A percentile compares a stretch with the other conserved stretches of the same genome.
These are phyloP conservation scores for Diplazon laetatorius DNA, from an alignment of 2,888 invertebrate genomes.

Conservation along the genomic window DNA sequence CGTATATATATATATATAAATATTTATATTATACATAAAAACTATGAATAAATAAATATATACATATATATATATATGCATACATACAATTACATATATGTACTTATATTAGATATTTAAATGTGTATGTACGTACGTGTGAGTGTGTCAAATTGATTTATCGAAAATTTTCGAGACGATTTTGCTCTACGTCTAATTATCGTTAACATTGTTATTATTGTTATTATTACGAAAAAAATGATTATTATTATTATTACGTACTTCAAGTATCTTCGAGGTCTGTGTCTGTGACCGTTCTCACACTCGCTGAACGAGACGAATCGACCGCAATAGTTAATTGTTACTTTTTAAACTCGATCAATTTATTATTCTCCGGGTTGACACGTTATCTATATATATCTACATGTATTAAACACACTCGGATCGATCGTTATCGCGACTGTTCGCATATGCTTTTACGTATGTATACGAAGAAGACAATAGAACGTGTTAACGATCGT, in stretches of 20 bases:
- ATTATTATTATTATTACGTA: constrained; percentile 13
- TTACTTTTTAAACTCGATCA: constrained; percentile 39
- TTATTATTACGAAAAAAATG: constrained; percentile 12
- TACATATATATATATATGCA: too few species aligned
- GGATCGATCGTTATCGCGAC: constrained; percentile 54
- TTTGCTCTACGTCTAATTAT: constrained; percentile 32
- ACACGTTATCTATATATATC: constrained; percentile 46
- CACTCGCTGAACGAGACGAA: constrained; percentile 45
- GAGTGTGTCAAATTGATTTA: constrained; percentile 58
- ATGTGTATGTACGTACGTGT: constrained; percentile 56
- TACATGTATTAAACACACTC: constrained; percentile 39
- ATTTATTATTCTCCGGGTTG: constrained; percentile 49
- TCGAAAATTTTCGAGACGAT: constrained; percentile 33
- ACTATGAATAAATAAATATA: too few species aligned
- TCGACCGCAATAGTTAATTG: constrained; percentile 15
- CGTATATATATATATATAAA: constrained; percentile 33
- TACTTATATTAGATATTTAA: constrained; percentile 30
- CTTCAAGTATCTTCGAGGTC: constrained; percentile 39
- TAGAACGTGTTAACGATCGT: constrained; percentile 67
- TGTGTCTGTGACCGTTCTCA: constrained; percentile 7
- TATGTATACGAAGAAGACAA: constrained; percentile 54
- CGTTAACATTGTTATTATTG: neutral
- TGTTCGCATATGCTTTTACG: constrained; percentile 52
- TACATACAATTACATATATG: too few species aligned
- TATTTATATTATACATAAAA: too few species aligned